Percentiles rank a stretch among this genome's conserved stretches.
Conservation (phyloP, 1,140 invertebrate genomes). For the Drosophila subpulchrella region DNA sequence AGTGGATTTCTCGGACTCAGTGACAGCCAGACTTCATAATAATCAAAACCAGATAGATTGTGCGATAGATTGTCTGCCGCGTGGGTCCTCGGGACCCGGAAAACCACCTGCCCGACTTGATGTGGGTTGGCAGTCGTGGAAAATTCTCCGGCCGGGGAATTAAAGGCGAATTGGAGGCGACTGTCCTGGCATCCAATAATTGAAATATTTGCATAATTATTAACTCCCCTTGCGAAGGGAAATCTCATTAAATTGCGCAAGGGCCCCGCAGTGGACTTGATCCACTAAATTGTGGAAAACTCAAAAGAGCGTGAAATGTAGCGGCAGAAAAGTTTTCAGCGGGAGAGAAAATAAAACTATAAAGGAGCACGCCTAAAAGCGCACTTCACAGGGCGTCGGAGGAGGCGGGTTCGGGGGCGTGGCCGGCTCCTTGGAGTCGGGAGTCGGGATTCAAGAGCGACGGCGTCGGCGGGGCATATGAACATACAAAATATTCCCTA, state of each 20-base stretch:
- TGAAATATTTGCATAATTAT: constrained; percentile 76
- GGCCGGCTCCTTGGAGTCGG: constrained; percentile 9
- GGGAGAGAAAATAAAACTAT: constrained; percentile 46
- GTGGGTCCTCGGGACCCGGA: not conserved
- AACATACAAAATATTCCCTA: constrained; percentile 82
- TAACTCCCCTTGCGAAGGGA: constrained; percentile 35
- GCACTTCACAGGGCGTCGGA: constrained; percentile 32
- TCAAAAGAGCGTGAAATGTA: constrained; percentile 25
- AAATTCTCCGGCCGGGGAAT: constrained; percentile 23
- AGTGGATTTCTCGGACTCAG: constrained; percentile 49
- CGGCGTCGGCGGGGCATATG: constrained; percentile 70
- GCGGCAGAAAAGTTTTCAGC: constrained; percentile 45
- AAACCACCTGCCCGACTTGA: constrained; percentile 57
- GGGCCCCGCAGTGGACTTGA: constrained; percentile 20
- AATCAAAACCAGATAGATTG: constrained; percentile 58
- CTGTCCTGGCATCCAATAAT: constrained; percentile 56
- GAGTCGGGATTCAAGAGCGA: constrained; percentile 60
- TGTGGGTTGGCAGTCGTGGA: constrained; percentile 38
- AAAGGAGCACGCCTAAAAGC: constrained; percentile 48
- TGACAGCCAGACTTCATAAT: constrained; percentile 64
- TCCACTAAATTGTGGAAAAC: constrained; percentile 11
- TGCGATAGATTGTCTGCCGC: constrained; percentile 52
- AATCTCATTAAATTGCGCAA: constrained; percentile 68
- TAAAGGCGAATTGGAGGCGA: constrained; percentile 30
- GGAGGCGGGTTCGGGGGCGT: constrained; percentile 18